phyloP scores from a whole-genome alignment of 2,888 invertebrate species.

The Drosophila mimetica region DNA sequence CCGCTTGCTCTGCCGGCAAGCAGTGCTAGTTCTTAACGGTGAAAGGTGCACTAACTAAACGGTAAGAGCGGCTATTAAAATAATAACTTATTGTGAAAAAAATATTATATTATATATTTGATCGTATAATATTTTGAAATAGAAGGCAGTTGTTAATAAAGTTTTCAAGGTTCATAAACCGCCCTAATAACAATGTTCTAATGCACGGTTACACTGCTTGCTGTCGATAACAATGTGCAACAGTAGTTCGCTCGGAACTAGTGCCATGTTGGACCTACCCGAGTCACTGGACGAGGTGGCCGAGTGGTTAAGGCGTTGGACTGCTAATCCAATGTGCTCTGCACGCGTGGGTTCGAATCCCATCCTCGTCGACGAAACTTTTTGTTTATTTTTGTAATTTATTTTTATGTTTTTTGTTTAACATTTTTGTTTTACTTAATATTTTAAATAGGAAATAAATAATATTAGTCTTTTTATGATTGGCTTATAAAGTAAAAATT shows the following conservation, averaged over 20 bases:
- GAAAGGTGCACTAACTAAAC: background rate
- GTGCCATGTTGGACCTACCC: conserved; percentile 15
- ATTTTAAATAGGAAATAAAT: too few relatives aligned
- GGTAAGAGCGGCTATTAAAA: background rate
- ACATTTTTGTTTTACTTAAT: too few relatives aligned
- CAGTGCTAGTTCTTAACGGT: conserved; percentile 4
- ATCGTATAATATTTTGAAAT: background rate
- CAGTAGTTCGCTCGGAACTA: background rate
- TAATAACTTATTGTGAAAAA: too few relatives aligned
- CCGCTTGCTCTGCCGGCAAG: conserved; percentile 19
- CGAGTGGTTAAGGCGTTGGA: conserved; percentile 94
- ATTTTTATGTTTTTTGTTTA: background rate
- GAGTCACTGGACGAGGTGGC: conserved; percentile 88
- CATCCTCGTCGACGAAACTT: conserved; percentile 84
- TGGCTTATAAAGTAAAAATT: too few relatives aligned
- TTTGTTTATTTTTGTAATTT: background rate
- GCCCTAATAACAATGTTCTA: conserved; percentile 3
- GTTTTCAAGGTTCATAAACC: too few relatives aligned
- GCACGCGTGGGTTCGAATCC: conserved; percentile 95
- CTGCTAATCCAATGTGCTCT: conserved; percentile 95
- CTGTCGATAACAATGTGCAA: conserved; percentile 15
- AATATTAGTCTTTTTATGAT: too few relatives aligned
- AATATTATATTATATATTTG: too few relatives aligned
- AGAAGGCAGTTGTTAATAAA: background rate
- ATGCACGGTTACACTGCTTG: conserved; percentile 11